Evolutionary conservation across 2,113 vertebrate species (phyloP).

Genomic region (Candoia aspera): DNA sequence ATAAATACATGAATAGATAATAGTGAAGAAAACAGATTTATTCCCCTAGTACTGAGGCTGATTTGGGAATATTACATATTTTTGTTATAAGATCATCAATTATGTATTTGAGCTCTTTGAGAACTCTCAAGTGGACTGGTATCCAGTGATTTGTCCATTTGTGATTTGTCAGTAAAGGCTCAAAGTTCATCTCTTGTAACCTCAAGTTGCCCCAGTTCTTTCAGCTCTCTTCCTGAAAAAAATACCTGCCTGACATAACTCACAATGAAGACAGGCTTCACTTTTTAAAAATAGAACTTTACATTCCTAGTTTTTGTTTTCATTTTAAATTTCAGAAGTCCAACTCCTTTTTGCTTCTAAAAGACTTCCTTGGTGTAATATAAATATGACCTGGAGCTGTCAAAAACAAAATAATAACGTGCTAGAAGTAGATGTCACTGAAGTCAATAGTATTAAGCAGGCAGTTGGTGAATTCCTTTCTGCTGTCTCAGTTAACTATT

Average conservation of each 20-base stretch:
- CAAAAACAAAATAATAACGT: not conserved
- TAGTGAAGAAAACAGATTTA: not conserved
- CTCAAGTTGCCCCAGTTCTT: not conserved
- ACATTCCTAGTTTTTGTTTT: not conserved
- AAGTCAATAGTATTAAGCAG: not conserved
- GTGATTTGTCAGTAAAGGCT: not conserved
- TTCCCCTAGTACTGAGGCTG: not conserved
- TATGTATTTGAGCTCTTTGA: not conserved
- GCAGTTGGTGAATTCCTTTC: not conserved
- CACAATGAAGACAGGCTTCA: not conserved
- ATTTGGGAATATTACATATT: not conserved
- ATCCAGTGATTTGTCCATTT: not conserved
- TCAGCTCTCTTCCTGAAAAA: not conserved
- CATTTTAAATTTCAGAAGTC: not conserved
- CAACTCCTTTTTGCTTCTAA: not conserved
- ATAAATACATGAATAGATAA: not conserved
- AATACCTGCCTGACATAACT: not conserved
- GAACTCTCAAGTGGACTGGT: not conserved
- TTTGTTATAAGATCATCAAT: not conserved
- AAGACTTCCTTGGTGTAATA: not conserved
- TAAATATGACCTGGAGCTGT: not conserved
- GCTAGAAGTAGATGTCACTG: not conserved
- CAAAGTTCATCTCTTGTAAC: not conserved
- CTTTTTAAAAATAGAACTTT: not conserved
- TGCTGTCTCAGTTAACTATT: not conserved